A percentile compares a stretch with the other conserved stretches of the same genome.
These are phyloP conservation scores for Melinopterus prodromus DNA, from an alignment of 2,888 invertebrate species.

Conservation along the genomic window DNA sequence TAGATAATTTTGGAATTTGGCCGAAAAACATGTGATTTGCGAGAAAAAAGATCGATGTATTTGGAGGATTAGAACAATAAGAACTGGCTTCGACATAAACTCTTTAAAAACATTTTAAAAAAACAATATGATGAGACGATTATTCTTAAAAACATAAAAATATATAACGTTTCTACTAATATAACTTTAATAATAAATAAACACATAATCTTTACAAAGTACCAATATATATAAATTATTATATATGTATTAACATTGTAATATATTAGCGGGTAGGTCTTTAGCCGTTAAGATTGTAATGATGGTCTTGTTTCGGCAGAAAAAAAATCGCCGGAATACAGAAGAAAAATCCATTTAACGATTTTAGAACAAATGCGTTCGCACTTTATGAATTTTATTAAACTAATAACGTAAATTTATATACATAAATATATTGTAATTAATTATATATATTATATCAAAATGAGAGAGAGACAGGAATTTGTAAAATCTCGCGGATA, in stretches of 20 bases:
- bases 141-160: constrained; percentile 42
- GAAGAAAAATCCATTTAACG: constrained; percentile 50
- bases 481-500: not conserved
- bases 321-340: constrained; percentile 30
- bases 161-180: constrained; percentile 58
- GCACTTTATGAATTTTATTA: constrained; percentile 60
- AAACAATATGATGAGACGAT: constrained; percentile 11
- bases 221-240: constrained; percentile 67
- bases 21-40: constrained; percentile 46
- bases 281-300: constrained; percentile 5
- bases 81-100: constrained; percentile 16
- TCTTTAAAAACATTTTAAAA: constrained; percentile 16
- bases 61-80: constrained; percentile 15
- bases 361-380: constrained; percentile 59
- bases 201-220: constrained; percentile 67
- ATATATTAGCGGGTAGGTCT: constrained; percentile 17
- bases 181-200: constrained; percentile 34
- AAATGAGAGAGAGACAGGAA: constrained; percentile 55
- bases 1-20: not conserved
- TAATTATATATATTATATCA: constrained; percentile 48
- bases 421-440: constrained; percentile 29
- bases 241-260: constrained; percentile 43
- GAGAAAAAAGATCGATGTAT: constrained; percentile 51
- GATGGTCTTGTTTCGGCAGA: not conserved
- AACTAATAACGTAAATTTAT: constrained; percentile 45